Conservation (phyloP, 2,888 invertebrate genomes). For the Troides oblongomaculatus region DNA sequence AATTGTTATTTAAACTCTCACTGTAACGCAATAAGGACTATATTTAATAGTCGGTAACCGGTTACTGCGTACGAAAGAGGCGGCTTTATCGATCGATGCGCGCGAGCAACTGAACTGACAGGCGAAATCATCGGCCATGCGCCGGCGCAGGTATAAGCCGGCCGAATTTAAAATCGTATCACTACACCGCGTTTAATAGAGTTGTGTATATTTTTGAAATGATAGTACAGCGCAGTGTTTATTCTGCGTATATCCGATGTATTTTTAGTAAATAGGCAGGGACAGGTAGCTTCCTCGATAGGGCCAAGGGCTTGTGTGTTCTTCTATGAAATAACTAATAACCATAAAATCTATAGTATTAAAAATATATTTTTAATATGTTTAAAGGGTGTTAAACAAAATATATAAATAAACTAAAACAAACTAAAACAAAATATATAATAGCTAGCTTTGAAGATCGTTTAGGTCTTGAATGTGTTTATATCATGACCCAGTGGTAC, state of each 20-base stretch:
- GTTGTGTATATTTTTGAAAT: conserved; percentile 33
- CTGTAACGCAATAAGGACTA: conserved; percentile 32
- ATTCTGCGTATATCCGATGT: conserved; percentile 69
- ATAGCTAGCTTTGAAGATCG: not conserved
- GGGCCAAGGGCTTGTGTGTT: conserved; percentile 61
- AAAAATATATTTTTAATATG: not conserved
- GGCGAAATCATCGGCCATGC: conserved; percentile 61
- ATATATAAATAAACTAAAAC: not conserved
- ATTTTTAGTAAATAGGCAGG: conserved; percentile 72
- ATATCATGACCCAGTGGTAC: not conserved
- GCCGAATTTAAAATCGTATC: conserved; percentile 44
- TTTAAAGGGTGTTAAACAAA: not conserved
- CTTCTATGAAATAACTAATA: conserved; percentile 6
- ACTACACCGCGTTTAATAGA: conserved; percentile 30
- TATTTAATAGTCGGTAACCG: conserved; percentile 32
- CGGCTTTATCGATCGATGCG: conserved; percentile 62
- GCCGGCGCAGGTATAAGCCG: conserved; percentile 62
- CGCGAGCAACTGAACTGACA: conserved; percentile 76
- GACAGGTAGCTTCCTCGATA: conserved; percentile 66
- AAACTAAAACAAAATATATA: not conserved
- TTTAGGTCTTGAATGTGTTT: not conserved
- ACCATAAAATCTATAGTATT: not conserved
- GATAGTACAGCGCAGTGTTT: conserved; percentile 51
- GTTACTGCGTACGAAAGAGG: conserved; percentile 36
- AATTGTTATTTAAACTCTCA: conserved; percentile 38